A percentile compares a stretch with the other conserved stretches of the same genome.
phyloP scores from a whole-genome alignment of 2,113 vertebrate species.

The Pomatostomus ruficeps region DNA sequence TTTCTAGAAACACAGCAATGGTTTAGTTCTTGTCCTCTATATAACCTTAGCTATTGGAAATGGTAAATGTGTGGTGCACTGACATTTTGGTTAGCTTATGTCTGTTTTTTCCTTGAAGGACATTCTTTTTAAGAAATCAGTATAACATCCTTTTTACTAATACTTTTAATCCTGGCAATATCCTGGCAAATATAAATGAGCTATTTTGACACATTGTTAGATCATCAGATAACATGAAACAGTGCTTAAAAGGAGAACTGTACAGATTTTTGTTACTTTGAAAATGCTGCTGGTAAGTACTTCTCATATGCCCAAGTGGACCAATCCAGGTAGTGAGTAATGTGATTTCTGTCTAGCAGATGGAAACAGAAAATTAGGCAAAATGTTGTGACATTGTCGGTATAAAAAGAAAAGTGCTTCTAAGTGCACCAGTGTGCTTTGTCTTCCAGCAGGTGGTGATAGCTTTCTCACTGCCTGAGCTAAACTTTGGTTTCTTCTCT shows the following conservation, averaged over 20 bases:
- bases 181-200: conserved; percentile 49
- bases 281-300: background rate
- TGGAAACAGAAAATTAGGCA: conserved; percentile 13
- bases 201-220: background rate
- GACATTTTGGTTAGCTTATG: conserved; percentile 65
- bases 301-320: background rate
- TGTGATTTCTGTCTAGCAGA: conserved; percentile 10
- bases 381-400: background rate
- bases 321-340: background rate
- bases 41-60: conserved; percentile 69
- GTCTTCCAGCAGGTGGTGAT: background rate
- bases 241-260: background rate
- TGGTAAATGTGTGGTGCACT: conserved; percentile 51
- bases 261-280: background rate
- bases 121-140: conserved; percentile 36
- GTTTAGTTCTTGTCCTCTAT: conserved; percentile 47
- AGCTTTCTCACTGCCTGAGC: background rate
- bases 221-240: background rate
- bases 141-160: background rate
- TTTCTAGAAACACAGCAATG: background rate
- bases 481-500: background rate
- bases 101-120: conserved; percentile 74
- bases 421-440: background rate
- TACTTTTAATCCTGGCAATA: background rate
- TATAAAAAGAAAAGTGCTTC: background rate